Percentiles rank a stretch among this genome's conserved stretches.
phyloP scores from a whole-genome alignment of 2,888 invertebrate genomes.

The Meiosimyza decipiens region DNA sequence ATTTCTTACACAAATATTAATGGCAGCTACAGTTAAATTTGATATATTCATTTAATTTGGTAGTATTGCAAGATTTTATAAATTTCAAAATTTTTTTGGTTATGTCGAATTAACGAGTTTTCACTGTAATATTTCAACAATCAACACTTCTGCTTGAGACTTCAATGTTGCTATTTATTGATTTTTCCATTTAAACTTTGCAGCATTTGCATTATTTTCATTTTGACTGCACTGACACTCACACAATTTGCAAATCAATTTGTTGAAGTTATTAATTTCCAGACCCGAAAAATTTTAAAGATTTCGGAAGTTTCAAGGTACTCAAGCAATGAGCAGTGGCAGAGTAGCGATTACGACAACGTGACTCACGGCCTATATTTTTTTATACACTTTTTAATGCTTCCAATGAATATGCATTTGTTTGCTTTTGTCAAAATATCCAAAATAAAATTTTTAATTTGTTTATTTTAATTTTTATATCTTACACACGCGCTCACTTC shows the following conservation, averaged over 20 bases:
- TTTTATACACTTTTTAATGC: no score
- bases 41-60: constrained; percentile 3
- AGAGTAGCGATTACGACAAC: background rate
- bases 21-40: constrained; percentile 36
- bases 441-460: no score
- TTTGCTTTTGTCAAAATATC: no score
- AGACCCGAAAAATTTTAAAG: background rate
- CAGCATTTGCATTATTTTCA: background rate
- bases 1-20: constrained; percentile 20
- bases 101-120: no score
- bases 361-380: no score
- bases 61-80: constrained; percentile 47
- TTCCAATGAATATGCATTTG: no score
- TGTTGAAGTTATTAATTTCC: background rate
- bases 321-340: background rate
- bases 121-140: background rate
- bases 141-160: constrained; percentile 11
- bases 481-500: no score
- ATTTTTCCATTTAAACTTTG: constrained; percentile 49
- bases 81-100: background rate
- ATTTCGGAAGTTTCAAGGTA: background rate
- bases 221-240: no score
- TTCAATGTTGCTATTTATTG: constrained; percentile 49
- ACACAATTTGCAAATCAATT: no score
- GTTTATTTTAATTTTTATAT: background rate